phyloP scores from a whole-genome alignment of 2,113 vertebrate species.

The Vimba vimba region DNA sequence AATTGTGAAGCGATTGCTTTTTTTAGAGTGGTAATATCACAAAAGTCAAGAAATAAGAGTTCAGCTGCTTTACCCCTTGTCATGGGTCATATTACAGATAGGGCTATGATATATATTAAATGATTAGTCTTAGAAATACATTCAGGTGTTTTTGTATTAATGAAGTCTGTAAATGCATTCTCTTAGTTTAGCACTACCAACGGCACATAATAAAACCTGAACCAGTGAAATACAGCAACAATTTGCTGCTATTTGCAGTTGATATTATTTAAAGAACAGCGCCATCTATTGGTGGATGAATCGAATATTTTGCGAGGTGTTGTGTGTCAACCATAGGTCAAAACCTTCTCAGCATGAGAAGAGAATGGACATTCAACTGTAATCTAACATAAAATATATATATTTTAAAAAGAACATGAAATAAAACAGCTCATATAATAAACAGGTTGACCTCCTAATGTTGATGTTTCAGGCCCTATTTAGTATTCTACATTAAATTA shows the following conservation, averaged over 20 bases:
- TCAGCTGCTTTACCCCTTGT: neutral
- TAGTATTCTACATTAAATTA: neutral
- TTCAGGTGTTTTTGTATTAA: neutral
- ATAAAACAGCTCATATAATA: neutral
- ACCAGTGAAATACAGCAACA: neutral
- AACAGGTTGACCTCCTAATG: neutral
- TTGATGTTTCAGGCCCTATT: neutral
- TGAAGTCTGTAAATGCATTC: neutral
- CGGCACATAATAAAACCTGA: neutral
- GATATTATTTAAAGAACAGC: conserved; percentile 34
- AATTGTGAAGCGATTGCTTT: conserved; percentile 36
- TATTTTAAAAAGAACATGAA: neutral
- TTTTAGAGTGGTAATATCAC: conserved; percentile 19
- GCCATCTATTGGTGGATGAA: conserved; percentile 42
- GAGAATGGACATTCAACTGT: neutral
- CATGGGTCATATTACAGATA: neutral
- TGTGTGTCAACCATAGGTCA: neutral
- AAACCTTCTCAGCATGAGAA: neutral
- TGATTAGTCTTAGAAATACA: neutral
- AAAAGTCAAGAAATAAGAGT: conserved; percentile 10
- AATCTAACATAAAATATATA: neutral
- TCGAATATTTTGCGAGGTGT: neutral
- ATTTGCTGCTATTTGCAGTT: neutral
- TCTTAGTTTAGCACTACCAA: neutral
- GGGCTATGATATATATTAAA: neutral